Base-by-base conservation (phyloP, 2,888 invertebrate genomes). In the Dryadula phaetusa region DNA sequence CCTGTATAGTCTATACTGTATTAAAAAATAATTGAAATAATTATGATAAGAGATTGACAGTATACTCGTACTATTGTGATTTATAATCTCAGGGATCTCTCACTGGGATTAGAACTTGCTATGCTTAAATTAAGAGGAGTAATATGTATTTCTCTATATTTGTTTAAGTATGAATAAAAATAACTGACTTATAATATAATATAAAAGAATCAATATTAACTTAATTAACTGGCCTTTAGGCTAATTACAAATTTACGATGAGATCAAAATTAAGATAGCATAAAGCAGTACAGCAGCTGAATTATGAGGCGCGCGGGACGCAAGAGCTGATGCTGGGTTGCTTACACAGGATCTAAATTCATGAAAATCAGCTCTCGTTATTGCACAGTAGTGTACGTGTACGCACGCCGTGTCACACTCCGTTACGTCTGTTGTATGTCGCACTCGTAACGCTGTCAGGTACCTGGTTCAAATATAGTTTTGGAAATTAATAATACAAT, bases 301-400 rank as follows among this genome's bases (percentile, higher is more conserved):
- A 68, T 83, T 84, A 67, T 86, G 84, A 1, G 92, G 82, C 14
- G 94, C 93, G 60, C 93, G 93, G 46, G 95, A 95, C 69, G 95
- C 95, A 67, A 96, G 87, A 72, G 96, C 96, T 79, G 95, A 95
- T 40, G 97, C 96, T 44, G 96, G 96, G 67, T 96, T 95, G 77
- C 96, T 95, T 76, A 97, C 94, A 85, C 98, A 98, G 52, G 95
- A 92, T 68, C 95, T 95, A 90, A 96, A 97, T 81, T 96, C 96
- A 70, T 94, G 94, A 85, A 95, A 96, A 90, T 97, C 97, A 40
- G 98, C 94, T 61, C 97, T 94, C 4, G 97, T 97, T 76, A 98
- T 97, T 62, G 98, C 97, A 86, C 98, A 98, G 87, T 95, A 97
- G 87, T 98, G 98, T 69, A 96, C 95, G 81, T 96, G 94, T 56